Evolutionary conservation across 2,113 vertebrate species (phyloP), one percentile per base, ranked within the genome.

Genomic region (Sphyrna mokarran): DNA sequence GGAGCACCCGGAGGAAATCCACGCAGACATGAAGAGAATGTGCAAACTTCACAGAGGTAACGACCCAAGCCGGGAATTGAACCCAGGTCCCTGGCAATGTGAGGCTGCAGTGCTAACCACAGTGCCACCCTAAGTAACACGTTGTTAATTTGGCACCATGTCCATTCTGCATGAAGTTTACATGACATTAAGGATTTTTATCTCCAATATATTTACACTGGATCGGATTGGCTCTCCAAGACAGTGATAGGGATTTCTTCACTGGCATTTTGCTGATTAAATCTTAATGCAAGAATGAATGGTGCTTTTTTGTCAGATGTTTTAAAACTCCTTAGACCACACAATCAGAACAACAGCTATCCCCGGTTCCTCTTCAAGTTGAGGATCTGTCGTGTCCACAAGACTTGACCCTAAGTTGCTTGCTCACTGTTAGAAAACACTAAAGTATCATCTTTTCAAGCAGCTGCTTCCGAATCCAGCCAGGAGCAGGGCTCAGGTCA

Each of bases 401-500:
- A 91, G 61, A 66, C 33, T 91, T 91, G 89, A 91, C 61, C 89
- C 87, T 16, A 7, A 66, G 20, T 16, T 20, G 78, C 78, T 40
- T 37, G 37, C 18, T 13, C 14, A 3, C 89, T 66, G 33, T 66
- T 66, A 91, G 58, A n/a, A 91, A 91, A 61, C 89, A 90, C 58
- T 54, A 16, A 66, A 66, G 58, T 66, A 91, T 91, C 63, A 40
- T 91, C 58, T 66, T 63, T 91, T n/a, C 29, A 9, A 66, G 63
- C 89, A 91, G 89, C 58, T 91, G 89, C 58, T 66, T 61, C 89
- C 89, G 66, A n/a, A 91, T 37, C 33, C 61, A 91, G 61, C 89
- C 8, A 20, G 7, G 58, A 22, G 61, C 78, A 83, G 78, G 0
- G n/a, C 16, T 4, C 4, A 13, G 78, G 78, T 40, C 78, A 83